Conservation (phyloP, 2,797 vertebrate species). For the Hozukius guyotensis region DNA sequence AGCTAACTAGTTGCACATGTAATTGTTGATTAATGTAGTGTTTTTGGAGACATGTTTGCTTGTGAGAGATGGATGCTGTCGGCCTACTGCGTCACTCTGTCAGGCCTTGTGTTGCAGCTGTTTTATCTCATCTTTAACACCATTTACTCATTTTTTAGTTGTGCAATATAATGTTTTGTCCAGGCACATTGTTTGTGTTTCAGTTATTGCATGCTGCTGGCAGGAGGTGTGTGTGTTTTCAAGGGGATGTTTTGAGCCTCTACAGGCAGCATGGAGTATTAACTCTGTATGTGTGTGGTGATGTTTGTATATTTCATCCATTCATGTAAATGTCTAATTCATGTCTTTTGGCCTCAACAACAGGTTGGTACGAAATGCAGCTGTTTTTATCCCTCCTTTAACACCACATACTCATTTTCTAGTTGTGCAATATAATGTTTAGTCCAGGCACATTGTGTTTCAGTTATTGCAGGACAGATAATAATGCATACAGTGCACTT, state of each 20-base stretch:
- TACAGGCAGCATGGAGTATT: not conserved
- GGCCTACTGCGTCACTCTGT: slow-evolving; percentile 73
- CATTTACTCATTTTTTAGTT: accelerated
- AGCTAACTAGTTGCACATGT: accelerated
- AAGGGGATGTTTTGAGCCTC: not conserved
- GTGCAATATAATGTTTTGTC: not conserved
- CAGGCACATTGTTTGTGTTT: not conserved
- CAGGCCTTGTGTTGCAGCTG: not conserved
- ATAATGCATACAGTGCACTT: no score
- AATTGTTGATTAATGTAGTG: not conserved
- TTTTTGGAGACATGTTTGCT: slow-evolving; percentile 1
- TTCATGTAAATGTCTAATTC: not conserved
- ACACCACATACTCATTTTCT: not conserved
- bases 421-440: accelerated
- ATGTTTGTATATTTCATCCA: not conserved
- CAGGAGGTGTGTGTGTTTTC: not conserved
- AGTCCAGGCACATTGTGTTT: not conserved
- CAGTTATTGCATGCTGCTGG: not conserved
- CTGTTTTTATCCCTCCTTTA: not conserved
- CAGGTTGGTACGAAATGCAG: slow-evolving; percentile 74
- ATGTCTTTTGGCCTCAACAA: not conserved
- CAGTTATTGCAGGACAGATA: no score
- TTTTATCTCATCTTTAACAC: not conserved
- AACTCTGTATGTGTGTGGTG: not conserved
- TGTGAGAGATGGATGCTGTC: not conserved